These are phyloP conservation scores for Mythimna ferrago DNA, from an alignment of 2,888 invertebrate species.

Conservation along the genomic window DNA sequence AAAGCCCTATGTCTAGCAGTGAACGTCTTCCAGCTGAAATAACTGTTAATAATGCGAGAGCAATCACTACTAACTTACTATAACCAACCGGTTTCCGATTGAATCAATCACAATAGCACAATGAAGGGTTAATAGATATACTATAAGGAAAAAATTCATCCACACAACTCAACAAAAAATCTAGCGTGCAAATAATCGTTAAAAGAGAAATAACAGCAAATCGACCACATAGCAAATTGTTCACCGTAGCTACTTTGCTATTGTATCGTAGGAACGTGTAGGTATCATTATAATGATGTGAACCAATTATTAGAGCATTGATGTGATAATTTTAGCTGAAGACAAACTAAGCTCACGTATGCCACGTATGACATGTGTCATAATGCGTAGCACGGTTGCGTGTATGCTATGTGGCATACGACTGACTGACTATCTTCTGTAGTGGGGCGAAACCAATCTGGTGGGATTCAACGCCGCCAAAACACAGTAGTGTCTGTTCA, in stretches of 20 bases:
- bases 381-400: too few species aligned
- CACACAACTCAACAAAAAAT: not conserved
- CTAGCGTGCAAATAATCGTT: conserved; percentile 34
- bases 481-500: too few species aligned
- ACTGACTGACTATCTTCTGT: too few species aligned
- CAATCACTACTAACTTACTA: too few species aligned
- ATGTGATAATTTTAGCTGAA: too few species aligned
- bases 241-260: conserved; percentile 12
- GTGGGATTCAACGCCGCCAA: too few species aligned
- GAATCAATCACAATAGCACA: not conserved
- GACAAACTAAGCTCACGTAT: too few species aligned
- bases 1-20: not conserved
- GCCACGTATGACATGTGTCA: too few species aligned
- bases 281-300: conserved; percentile 10
- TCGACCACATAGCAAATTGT: not conserved
- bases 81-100: not conserved
- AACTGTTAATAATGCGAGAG: not conserved
- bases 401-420: too few species aligned
- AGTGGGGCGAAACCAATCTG: too few species aligned
- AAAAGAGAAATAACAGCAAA: conserved; percentile 15
- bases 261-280: conserved; percentile 17
- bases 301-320: conserved; percentile 5
- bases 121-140: not conserved
- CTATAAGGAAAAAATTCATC: not conserved
- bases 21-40: not conserved